Percentiles rank a stretch among this genome's conserved stretches.
These are phyloP conservation scores for Diacarnus erythraeanus DNA, from an alignment of 37 sponge, comb jelly and placozoan species.

Conservation along the genomic window DNA sequence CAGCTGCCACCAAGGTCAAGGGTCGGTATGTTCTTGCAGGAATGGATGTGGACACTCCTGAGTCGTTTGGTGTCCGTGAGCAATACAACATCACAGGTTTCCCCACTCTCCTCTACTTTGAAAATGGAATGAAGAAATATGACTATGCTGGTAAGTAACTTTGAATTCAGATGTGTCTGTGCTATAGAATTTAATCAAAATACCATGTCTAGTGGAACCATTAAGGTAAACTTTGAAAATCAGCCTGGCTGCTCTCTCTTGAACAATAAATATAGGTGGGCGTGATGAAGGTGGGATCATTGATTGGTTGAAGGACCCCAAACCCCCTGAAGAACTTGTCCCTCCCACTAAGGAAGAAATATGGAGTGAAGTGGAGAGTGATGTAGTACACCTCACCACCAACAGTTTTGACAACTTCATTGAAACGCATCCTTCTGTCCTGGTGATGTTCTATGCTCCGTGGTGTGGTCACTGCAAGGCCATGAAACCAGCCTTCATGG, in stretches of 20 bases:
- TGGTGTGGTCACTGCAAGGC: conserved; percentile 98
- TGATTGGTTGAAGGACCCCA: conserved; percentile 79
- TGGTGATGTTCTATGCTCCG: conserved; percentile 96
- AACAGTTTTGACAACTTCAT: conserved; percentile 73
- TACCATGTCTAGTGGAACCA: too few species aligned
- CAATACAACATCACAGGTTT: conserved; percentile 90
- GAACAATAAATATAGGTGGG: conserved; percentile 10
- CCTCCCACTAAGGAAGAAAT: conserved; percentile 16
- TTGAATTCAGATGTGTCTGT: not conserved
- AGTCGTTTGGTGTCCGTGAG: conserved; percentile 50
- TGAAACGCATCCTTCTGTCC: conserved; percentile 69
- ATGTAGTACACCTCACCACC: conserved; percentile 83
- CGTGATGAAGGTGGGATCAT: conserved; percentile 67
- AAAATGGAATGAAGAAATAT: conserved; percentile 54
- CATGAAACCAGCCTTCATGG: conserved; percentile 86
- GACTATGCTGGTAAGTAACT: conserved; percentile 48
- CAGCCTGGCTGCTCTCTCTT: not conserved
- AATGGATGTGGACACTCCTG: conserved; percentile 82
- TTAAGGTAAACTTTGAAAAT: not conserved
- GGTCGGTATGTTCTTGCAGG: conserved; percentile 73
- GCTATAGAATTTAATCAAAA: not conserved
- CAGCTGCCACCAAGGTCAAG: conserved; percentile 84
- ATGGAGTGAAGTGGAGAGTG: conserved; percentile 72
- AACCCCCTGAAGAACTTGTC: conserved; percentile 29
- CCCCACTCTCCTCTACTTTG: conserved; percentile 91